These are phyloP conservation scores for Drosophila littoralis DNA, from an alignment of 1,140 invertebrate genomes.

Conservation along the genomic window DNA sequence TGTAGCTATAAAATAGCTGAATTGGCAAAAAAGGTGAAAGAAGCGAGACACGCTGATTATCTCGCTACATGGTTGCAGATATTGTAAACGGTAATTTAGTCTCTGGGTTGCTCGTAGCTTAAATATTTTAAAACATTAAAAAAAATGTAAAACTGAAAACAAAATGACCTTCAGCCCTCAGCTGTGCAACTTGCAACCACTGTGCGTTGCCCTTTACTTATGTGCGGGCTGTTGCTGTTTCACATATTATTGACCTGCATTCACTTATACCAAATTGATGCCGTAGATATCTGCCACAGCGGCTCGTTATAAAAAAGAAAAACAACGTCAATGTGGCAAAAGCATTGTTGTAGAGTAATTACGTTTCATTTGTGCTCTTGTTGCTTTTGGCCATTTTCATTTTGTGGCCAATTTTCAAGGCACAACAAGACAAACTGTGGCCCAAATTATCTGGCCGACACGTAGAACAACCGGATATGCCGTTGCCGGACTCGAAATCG, in stretches of 20 bases:
- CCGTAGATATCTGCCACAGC: slow-evolving; percentile 21
- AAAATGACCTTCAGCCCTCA: no score
- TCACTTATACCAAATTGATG: slow-evolving; percentile 47
- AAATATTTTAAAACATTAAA: neutral
- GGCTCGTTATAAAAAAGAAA: slow-evolving; percentile 1
- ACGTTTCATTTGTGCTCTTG: slow-evolving; percentile 20
- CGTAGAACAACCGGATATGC: slow-evolving; percentile 69
- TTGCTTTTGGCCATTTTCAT: slow-evolving; percentile 27
- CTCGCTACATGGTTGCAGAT: no score
- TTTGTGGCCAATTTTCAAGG: slow-evolving; percentile 22
- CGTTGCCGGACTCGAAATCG: slow-evolving; percentile 30
- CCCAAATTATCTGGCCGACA: slow-evolving; percentile 56
- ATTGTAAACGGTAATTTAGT: no score
- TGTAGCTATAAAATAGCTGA: no score
- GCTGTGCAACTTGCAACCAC: slow-evolving; percentile 2
- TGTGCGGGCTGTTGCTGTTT: slow-evolving; percentile 12
- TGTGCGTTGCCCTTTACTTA: slow-evolving; percentile 26
- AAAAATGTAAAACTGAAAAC: neutral
- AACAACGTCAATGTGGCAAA: neutral
- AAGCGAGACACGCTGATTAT: no score
- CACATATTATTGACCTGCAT: slow-evolving; percentile 47
- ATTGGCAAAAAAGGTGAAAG: no score
- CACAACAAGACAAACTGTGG: slow-evolving; percentile 27
- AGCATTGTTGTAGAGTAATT: slow-evolving; percentile 37
- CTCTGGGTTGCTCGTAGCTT: no score